phyloP scores from a whole-genome alignment of 2,888 invertebrate species.

The Eudemis profundana region DNA sequence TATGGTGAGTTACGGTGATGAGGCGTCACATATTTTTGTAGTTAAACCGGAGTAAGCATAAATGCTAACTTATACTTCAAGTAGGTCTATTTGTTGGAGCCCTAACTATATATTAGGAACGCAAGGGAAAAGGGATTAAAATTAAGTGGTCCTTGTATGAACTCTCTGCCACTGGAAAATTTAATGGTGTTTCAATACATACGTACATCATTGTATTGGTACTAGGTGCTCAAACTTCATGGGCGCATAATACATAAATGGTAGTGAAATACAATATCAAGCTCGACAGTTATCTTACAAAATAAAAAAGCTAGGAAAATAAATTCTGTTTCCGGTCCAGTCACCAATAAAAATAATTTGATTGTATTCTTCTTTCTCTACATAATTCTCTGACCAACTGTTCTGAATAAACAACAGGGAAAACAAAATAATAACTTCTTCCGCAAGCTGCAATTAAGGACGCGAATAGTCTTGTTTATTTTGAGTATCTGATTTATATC shows the following conservation, averaged over 20 bases:
- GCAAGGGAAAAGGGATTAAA: background rate
- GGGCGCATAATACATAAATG: background rate
- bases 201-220: background rate
- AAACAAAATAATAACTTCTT: constrained; percentile 39
- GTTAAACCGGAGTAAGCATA: too few relatives aligned
- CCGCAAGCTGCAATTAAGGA: constrained; percentile 42
- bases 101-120: background rate
- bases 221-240: background rate
- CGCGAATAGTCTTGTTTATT: constrained; percentile 31
- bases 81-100: too few relatives aligned
- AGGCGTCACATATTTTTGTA: background rate
- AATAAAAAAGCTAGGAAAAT: constrained; percentile 7
- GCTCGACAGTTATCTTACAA: constrained; percentile 13
- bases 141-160: background rate
- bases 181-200: constrained; percentile 9
- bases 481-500: constrained; percentile 27
- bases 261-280: background rate
- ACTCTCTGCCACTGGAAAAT: background rate
- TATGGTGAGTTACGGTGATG: constrained; percentile 18
- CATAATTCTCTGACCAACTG: constrained; percentile 34
- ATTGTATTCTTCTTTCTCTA: constrained; percentile 24
- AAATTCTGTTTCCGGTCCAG: constrained; percentile 17
- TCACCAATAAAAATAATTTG: constrained; percentile 29
- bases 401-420: constrained; percentile 35
- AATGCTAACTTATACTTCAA: too few relatives aligned